phyloP scores from a whole-genome alignment of 2,888 invertebrate genomes.

The Sisyra nigra region DNA sequence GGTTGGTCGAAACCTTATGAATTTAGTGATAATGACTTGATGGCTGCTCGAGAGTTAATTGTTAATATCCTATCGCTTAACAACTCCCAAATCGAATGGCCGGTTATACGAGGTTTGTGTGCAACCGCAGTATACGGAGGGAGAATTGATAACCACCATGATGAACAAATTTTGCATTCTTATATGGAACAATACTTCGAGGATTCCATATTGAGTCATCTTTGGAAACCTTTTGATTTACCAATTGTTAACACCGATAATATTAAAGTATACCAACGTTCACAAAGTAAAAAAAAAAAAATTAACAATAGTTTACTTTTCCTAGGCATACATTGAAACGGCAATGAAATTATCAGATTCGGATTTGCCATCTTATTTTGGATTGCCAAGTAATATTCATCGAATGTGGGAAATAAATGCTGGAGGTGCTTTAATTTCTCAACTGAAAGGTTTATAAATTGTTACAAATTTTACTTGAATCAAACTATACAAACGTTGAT shows the following conservation, averaged over 20 bases:
- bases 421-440: slow-evolving; percentile 38
- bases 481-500: slow-evolving; percentile 1
- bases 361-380: slow-evolving; percentile 62
- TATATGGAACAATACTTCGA: slow-evolving; percentile 47
- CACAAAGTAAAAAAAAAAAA: background rate
- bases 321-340: slow-evolving; percentile 45
- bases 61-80: slow-evolving; percentile 16
- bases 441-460: slow-evolving; percentile 36
- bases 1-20: slow-evolving; percentile 85
- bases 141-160: slow-evolving; percentile 63
- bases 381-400: slow-evolving; percentile 76
- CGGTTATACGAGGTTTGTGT: slow-evolving; percentile 57
- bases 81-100: slow-evolving; percentile 32
- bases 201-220: slow-evolving; percentile 38
- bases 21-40: slow-evolving; percentile 67
- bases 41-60: slow-evolving; percentile 51
- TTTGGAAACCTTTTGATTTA: slow-evolving; percentile 37
- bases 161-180: slow-evolving; percentile 46
- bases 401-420: slow-evolving; percentile 65
- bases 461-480: background rate
- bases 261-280: slow-evolving; percentile 22
- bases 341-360: slow-evolving; percentile 52
- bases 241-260: slow-evolving; percentile 36
- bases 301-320: background rate
- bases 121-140: slow-evolving; percentile 76